Evolutionary conservation across 1,140 invertebrate species (phyloP), one percentile per base, ranked within the genome.

Genomic region (Magallana ariakensis): DNA sequence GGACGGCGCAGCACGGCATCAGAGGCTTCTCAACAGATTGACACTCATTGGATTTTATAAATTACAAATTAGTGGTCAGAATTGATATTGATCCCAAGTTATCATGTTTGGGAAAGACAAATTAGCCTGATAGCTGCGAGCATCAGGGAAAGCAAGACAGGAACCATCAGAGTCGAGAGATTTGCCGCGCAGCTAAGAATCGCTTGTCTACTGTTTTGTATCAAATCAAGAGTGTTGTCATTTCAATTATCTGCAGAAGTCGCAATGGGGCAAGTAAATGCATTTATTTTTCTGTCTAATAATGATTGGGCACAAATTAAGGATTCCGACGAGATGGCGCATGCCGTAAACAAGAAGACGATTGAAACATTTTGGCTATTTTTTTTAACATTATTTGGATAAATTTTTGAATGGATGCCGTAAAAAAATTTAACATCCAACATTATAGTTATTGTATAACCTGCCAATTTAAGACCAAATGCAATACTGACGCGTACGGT

Each of bases 61-160:
- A 75, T 75, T 75, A 75, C 66, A 75, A 75, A 75, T 75, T 75
- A 26, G 66, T 26, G 66, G 66, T 75, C 66, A 75, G 33, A 75
- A 75, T 75, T 75, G 66, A 75, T 75, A 75, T 75, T 75, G 66
- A 75, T 75, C 66, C 66, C 19, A 85, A 85, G 33, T 85, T 70
- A 85, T 85, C 62, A 85, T 85, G 84, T 85, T 85, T 85, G 53
- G 84, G 26, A 54, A 54, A 33, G 84, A 85, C 84, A 85, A 80
- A 85, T 85, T 85, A 56, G 84, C 22, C 54, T 85, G 46, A 75
- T 85, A 33, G 66, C 60, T 9, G 10, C 46, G 46, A 75, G 75
- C 60, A 85, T 85, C 84, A 70, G 70, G 57, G 53, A 46, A 33
- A 75, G 13, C 10, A 55, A 55, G 84, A 85, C 84, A 85, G 84